A percentile compares a stretch with the other conserved stretches of the same genome.
These are phyloP conservation scores for Phaedon cochleariae DNA, from an alignment of 2,888 invertebrate species.

Conservation along the genomic window DNA sequence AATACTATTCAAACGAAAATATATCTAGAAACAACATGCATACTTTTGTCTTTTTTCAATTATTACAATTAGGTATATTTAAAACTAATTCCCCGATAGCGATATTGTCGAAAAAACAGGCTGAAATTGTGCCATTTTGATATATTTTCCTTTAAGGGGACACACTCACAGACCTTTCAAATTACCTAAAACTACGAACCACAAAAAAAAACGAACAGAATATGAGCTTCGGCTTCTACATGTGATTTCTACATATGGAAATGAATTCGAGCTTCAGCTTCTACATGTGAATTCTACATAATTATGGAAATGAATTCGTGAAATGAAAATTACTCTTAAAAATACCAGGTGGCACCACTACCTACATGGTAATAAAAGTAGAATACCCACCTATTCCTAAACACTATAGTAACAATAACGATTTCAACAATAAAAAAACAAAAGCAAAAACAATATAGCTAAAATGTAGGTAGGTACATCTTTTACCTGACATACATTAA, in stretches of 20 bases:
- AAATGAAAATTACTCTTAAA: slow-evolving; percentile 33
- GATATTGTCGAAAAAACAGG: slow-evolving; percentile 29
- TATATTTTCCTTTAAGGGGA: slow-evolving; percentile 30
- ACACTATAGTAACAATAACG: slow-evolving; percentile 35
- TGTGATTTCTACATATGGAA: slow-evolving; percentile 20
- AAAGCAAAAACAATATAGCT: slow-evolving; percentile 30
- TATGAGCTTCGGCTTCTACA: slow-evolving; percentile 15
- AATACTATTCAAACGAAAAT: slow-evolving; percentile 41
- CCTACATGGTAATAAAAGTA: slow-evolving; percentile 36
- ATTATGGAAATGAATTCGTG: slow-evolving; percentile 34
- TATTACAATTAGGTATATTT: slow-evolving; percentile 1
- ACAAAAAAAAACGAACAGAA: slow-evolving; percentile 17
- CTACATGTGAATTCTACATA: slow-evolving; percentile 10
- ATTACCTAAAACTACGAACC: slow-evolving; percentile 13
- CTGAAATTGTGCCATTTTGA: slow-evolving; percentile 34
- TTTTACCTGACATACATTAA: slow-evolving; percentile 38
- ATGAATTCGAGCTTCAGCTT: slow-evolving; percentile 27
- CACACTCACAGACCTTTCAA: slow-evolving; percentile 25
- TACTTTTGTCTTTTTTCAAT: slow-evolving; percentile 18
- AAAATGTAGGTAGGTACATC: slow-evolving; percentile 22
- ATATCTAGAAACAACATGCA: slow-evolving; percentile 38
- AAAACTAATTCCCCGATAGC: slow-evolving; percentile 18
- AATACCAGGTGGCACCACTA: slow-evolving; percentile 35
- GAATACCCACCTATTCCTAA: slow-evolving; percentile 36
- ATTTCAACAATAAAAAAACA: slow-evolving; percentile 33